Percentiles rank a stretch among this genome's conserved stretches.
phyloP scores from a whole-genome alignment of 2,888 invertebrate genomes.

The Erynnis tages region DNA sequence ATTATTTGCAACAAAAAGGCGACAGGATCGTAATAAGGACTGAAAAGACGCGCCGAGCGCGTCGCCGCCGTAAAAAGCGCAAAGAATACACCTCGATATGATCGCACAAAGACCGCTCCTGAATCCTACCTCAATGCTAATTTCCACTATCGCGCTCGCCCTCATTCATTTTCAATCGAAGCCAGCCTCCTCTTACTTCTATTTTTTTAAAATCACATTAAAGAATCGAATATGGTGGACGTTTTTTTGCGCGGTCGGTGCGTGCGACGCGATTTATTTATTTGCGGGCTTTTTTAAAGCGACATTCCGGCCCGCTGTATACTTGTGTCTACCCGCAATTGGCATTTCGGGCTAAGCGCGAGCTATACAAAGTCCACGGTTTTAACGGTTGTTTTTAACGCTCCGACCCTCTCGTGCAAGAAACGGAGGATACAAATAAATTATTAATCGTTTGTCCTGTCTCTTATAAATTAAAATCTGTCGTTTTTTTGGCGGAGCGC shows the following conservation, averaged over 20 bases:
- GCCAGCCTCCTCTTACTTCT: constrained; percentile 72
- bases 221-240: constrained; percentile 80
- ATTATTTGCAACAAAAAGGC: constrained; percentile 75
- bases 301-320: constrained; percentile 80
- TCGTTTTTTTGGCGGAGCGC: constrained; percentile 70
- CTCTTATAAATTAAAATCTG: constrained; percentile 81
- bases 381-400: constrained; percentile 82
- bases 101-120: constrained; percentile 81
- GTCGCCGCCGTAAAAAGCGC: constrained; percentile 77
- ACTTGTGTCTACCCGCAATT: constrained; percentile 81
- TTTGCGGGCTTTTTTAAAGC: constrained; percentile 79
- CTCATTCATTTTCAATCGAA: constrained; percentile 82
- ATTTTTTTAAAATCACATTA: constrained; percentile 80
- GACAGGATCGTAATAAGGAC: constrained; percentile 72
- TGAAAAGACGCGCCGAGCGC: constrained; percentile 63
- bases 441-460: constrained; percentile 83
- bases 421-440: constrained; percentile 80
- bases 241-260: constrained; percentile 72
- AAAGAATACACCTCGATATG: constrained; percentile 82
- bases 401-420: constrained; percentile 72
- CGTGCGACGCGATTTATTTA: constrained; percentile 81
- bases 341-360: constrained; percentile 80
- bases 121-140: constrained; percentile 81
- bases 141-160: constrained; percentile 81
- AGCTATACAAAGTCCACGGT: constrained; percentile 78